A percentile compares a stretch with the other conserved stretches of the same genome.
Conservation (phyloP, 37 sponge, comb jelly and placozoan genomes). For the Lycopodina hypogea region DNA sequence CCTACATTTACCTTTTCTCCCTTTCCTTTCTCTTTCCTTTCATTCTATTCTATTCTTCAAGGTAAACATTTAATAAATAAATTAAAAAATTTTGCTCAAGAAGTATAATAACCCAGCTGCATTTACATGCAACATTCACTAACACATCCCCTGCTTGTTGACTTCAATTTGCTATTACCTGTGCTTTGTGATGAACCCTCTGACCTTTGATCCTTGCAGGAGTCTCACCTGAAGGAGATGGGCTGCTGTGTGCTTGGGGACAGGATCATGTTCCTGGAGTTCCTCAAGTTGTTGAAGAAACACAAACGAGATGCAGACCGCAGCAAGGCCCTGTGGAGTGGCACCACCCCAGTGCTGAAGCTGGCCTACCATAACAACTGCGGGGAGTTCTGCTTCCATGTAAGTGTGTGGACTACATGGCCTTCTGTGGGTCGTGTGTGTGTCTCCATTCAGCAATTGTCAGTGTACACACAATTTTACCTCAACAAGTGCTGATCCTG, state of each 20-base stretch:
- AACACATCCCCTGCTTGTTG: too few relatives aligned
- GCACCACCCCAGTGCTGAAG: slow-evolving; percentile 66
- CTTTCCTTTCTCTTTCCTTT: background rate
- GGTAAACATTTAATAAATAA: too few relatives aligned
- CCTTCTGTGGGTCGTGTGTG: background rate
- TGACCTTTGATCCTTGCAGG: slow-evolving; percentile 10
- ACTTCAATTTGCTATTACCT: too few relatives aligned
- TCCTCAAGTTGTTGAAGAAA: slow-evolving; percentile 79
- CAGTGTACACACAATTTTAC: background rate
- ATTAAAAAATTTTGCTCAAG: too few relatives aligned
- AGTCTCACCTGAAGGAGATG: slow-evolving; percentile 78
- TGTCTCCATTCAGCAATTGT: background rate
- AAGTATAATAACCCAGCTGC: too few relatives aligned
- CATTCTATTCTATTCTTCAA: too few relatives aligned
- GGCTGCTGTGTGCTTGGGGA: slow-evolving; percentile 68
- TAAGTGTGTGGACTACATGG: slow-evolving; percentile 2
- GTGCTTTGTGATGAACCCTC: too few relatives aligned
- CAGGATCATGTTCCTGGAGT: slow-evolving; percentile 70
- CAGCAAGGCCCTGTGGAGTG: slow-evolving; percentile 73
- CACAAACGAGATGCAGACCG: slow-evolving; percentile 83
- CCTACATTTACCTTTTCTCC: background rate
- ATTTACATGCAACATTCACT: too few relatives aligned
- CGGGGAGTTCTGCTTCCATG: slow-evolving; percentile 53
- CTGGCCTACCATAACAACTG: slow-evolving; percentile 75
- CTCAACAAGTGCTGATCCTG: background rate